Evolutionary conservation across 2,797 vertebrate genomes (phyloP), one percentile per base, ranked within the genome.

Genomic region (Chlorospingus flavigularis): DNA sequence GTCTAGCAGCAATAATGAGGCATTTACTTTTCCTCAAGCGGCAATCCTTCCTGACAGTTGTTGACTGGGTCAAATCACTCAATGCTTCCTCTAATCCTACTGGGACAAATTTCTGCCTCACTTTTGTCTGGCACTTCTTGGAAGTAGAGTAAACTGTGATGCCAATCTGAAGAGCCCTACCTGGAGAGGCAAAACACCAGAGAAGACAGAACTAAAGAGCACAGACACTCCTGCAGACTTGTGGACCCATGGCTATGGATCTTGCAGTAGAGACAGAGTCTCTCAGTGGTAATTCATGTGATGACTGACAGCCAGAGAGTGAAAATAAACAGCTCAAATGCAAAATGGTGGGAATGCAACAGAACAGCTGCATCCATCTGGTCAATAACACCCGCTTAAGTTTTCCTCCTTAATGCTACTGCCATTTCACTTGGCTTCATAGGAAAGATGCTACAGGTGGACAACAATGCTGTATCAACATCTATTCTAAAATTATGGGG

Each of bases 41-140:
- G 86, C 63, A 89, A 73, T 39, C 75, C 84, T 96, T 96, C 81
- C 94, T 91, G 89, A 83, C 40, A 60, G 67, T 68, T 94, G 66
- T 83, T 88, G 90, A 94, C 83, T 20, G 6, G 92, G 91, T 82
- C 91, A 91, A 76, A 94, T 92, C 89, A 86, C 60, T 92, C 71
- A 81, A 83, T 54, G 79, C 78, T 94, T 91, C 68, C 89, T 86
- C 70, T 74, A 79, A 77, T 48, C 23, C 75, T 76, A 31, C 35
- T 58, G 85, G 81, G 90, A 79, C 19, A 85, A 87, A 82, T 76
- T 92, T 86, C 61, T 93, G 67, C 70, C 70, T 88, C 37, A 66
- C 73, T 92, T 95, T 72, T 82, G 35, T 74, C 77, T 82, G 28
- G 40, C 37, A 57, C 67, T 94, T 94, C 78, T 94, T 86, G 63